Base-by-base conservation (phyloP, 2,888 invertebrate genomes). In the Limnephilus rhombicus region DNA sequence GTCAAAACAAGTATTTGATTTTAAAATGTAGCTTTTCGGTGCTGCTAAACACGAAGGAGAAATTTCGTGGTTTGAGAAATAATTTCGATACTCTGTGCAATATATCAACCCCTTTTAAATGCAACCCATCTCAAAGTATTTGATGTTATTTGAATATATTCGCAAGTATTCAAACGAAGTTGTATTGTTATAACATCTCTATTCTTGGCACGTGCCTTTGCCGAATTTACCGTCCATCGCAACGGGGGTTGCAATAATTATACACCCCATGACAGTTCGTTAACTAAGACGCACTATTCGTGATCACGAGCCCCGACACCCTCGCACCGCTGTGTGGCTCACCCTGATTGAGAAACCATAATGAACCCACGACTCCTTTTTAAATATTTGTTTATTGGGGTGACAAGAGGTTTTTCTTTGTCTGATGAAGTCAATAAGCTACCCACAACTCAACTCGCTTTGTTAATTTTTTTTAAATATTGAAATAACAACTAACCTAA, bases 271-370 rank as follows among this genome's bases (percentile, higher is more conserved):
- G 92, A 85, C 68, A 90, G 68, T 83, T 81, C 91, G 80, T 89
- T 90, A 93, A 93, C 92, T 92, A 93, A 91, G 92, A 81, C 87
- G 37, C 90, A 92, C 93, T 91, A 93, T 93, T 93, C 93, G 89
- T 45, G 92, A 80, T 83, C 93, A 92, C 91, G 93, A 86, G 83
- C 88, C 80, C 34, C 18, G 41, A 53, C 81, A 45, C 45, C 80
- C 68, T 82, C 53, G 37, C 45, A 13, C n/a, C 18, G 53, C 83
- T 83, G 82, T 81, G 85, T 83, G 91, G 92, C 81, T 68, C 89
- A 80, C 53, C 68, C 89, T 91, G 92, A 92, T 92, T 91, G 92
- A 87, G 89, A 91, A 88, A 68, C 45, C 89, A 89, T 92, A 91
- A 92, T 85, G 91, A 92, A 41, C 91, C 41, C 80, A 37, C 24